Conservation (phyloP, 2,888 invertebrate genomes). For the Sericinus montela region DNA sequence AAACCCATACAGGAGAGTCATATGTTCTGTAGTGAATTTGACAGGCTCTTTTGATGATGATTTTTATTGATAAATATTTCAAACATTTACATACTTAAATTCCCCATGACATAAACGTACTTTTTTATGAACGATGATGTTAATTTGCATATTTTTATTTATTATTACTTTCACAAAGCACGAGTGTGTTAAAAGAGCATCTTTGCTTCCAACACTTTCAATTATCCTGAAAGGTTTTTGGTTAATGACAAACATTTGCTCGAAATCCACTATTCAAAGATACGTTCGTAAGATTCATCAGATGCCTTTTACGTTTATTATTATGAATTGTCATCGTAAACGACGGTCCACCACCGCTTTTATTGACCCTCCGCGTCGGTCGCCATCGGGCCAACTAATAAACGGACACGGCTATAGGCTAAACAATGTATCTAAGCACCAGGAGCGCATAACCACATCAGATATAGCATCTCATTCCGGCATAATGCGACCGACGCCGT, state of each 20-base stretch:
- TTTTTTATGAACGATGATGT: too few relatives aligned
- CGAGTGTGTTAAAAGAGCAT: too few relatives aligned
- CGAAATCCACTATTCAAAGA: constrained; percentile 12
- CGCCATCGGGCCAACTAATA: constrained; percentile 47
- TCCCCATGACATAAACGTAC: too few relatives aligned
- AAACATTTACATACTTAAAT: too few relatives aligned
- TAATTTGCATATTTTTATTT: too few relatives aligned
- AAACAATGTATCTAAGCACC: constrained; percentile 67
- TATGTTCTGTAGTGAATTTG: too few relatives aligned
- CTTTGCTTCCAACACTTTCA: constrained; percentile 13
- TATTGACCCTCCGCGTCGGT: constrained; percentile 46
- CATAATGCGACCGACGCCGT: constrained; percentile 45
- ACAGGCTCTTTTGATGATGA: too few relatives aligned
- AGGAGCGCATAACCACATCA: constrained; percentile 64
- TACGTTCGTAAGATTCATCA: constrained; percentile 22
- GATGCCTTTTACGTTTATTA: constrained; percentile 39
- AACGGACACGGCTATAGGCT: constrained; percentile 50
- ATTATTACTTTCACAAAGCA: too few relatives aligned
- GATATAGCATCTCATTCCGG: constrained; percentile 59
- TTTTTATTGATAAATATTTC: too few relatives aligned
- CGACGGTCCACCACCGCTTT: constrained; percentile 42
- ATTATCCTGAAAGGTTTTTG: constrained; percentile 22
- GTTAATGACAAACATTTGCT: constrained; percentile 14
- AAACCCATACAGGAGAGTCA: too few relatives aligned
- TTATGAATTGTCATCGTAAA: constrained; percentile 33